Conservation (phyloP, 2,888 invertebrate species). For the Oscheius sp. region DNA sequence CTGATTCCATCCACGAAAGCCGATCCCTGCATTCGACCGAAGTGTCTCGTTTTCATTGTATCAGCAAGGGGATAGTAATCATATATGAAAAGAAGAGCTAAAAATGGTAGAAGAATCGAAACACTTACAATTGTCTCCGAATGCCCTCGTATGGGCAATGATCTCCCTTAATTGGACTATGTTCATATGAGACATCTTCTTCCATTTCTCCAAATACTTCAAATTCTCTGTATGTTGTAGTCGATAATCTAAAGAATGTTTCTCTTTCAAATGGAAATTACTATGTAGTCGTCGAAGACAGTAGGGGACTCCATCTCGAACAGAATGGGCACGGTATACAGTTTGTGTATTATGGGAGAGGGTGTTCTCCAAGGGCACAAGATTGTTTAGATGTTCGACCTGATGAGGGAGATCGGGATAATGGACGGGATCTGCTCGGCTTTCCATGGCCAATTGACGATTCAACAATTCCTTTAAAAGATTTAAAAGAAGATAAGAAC, state of each 20-base stretch:
- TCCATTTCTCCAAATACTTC: constrained; percentile 89
- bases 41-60: constrained; percentile 86
- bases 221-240: constrained; percentile 85
- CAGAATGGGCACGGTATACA: constrained; percentile 47
- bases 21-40: constrained; percentile 71
- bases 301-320: constrained; percentile 55
- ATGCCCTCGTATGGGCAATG: constrained; percentile 88
- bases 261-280: no score
- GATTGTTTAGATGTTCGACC: constrained; percentile 48
- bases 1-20: constrained; percentile 35
- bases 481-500: neutral
- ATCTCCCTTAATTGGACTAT: constrained; percentile 89
- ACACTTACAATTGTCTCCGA: constrained; percentile 87
- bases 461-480: constrained; percentile 50
- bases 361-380: constrained; percentile 50
- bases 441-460: constrained; percentile 56
- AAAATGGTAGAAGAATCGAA: constrained; percentile 15
- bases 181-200: constrained; percentile 88
- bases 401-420: constrained; percentile 52
- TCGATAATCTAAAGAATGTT: constrained; percentile 83
- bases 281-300: constrained; percentile 54
- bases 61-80: constrained; percentile 91
- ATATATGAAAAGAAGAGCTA: constrained; percentile 93
- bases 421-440: constrained; percentile 35
- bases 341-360: constrained; percentile 35